Evolutionary conservation across 2,888 invertebrate species (phyloP).

Genomic region (Phalangium opilio): DNA sequence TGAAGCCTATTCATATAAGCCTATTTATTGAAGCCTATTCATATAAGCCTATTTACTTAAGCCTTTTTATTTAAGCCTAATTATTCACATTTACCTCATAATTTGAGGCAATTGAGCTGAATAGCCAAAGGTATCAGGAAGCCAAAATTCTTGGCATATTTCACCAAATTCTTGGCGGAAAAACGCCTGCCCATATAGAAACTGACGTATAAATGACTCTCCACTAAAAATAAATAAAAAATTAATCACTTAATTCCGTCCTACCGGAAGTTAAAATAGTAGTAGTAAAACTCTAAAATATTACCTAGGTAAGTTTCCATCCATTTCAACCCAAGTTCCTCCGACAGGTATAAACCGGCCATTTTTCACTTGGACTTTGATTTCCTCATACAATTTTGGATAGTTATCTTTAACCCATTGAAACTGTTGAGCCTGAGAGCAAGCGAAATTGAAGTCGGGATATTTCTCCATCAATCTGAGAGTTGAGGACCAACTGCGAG

Average conservation of each 20-base stretch:
- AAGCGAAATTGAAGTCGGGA: conserved; percentile 34
- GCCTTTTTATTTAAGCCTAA: too few species aligned
- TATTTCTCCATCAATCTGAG: conserved; percentile 35
- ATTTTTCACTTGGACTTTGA: conserved; percentile 27
- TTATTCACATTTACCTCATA: conserved; percentile 25
- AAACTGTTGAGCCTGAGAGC: conserved; percentile 38
- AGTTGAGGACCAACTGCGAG: conserved; percentile 35
- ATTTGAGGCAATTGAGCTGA: conserved; percentile 39
- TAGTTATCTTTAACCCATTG: conserved; percentile 37
- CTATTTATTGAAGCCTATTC: too few species aligned
- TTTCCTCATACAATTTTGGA: conserved; percentile 33
- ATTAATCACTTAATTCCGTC: background rate
- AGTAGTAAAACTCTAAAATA: background rate
- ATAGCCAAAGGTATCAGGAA: conserved; percentile 41
- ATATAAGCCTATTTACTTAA: too few species aligned
- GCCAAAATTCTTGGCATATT: conserved; percentile 37
- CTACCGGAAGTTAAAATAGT: too few species aligned
- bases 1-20: too few species aligned
- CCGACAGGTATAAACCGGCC: conserved; percentile 37
- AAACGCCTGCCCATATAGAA: conserved; percentile 36
- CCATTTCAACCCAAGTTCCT: conserved; percentile 40
- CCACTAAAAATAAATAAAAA: conserved; percentile 29
- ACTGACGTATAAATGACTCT: conserved; percentile 37
- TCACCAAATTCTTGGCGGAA: conserved; percentile 35
- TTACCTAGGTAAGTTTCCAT: conserved; percentile 28